Percentiles rank a stretch among this genome's conserved stretches.
phyloP scores from a whole-genome alignment of 2,113 vertebrate genomes.

The Varanus salvator region DNA sequence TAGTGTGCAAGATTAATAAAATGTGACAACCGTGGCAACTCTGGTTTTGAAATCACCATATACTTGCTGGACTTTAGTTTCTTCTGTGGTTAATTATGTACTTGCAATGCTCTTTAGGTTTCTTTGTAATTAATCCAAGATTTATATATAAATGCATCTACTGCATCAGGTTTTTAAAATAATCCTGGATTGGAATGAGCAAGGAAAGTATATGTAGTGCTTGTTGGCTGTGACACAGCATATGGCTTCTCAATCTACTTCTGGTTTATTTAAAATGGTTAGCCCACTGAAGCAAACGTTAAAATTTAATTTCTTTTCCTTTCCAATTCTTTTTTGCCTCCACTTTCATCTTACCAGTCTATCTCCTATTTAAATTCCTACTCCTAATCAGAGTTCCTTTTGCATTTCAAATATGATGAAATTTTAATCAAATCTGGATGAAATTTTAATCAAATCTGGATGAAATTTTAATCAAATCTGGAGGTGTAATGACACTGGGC shows the following conservation, averaged over 20 bases:
- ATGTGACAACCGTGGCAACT: slow-evolving; percentile 40
- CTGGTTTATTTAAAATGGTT: not conserved
- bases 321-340: not conserved
- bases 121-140: slow-evolving; percentile 49
- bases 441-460: no score
- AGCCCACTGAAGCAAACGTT: not conserved
- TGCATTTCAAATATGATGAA: not conserved
- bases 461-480: no score
- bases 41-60: slow-evolving; percentile 52
- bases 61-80: slow-evolving; percentile 44
- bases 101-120: slow-evolving; percentile 34
- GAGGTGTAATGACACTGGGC: not conserved
- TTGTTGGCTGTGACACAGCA: slow-evolving; percentile 18
- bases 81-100: slow-evolving; percentile 35
- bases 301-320: not conserved
- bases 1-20: slow-evolving; percentile 58
- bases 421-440: not conserved
- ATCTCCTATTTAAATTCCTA: not conserved
- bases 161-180: slow-evolving; percentile 36
- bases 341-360: not conserved
- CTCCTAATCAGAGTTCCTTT: not conserved
- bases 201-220: not conserved
- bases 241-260: not conserved
- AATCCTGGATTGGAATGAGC: slow-evolving; percentile 28
- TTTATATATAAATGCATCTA: slow-evolving; percentile 19